Base-by-base conservation (phyloP, 2,888 invertebrate genomes). In the Eulithis testata region DNA sequence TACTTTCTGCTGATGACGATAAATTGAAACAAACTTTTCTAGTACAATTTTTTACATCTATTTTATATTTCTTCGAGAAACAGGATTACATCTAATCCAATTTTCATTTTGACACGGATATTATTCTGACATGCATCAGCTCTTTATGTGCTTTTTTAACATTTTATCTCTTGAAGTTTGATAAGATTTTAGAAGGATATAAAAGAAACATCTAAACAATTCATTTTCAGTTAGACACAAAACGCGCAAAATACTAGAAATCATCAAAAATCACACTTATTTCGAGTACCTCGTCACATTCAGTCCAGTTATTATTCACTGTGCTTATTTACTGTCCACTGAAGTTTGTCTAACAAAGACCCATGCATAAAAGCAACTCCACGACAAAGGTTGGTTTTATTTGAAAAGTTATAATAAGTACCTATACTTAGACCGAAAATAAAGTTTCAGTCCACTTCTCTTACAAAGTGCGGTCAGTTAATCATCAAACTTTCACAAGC, bases 381-480 rank as follows among this genome's bases (percentile, higher is more conserved):
- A 21, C 21, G 21, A 1, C 21, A 21, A 21, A 21, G 21, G 21
- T 21, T 21, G 21, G 21, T 31, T 31, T 47, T 49, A 49, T 49
- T 49, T 4, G 11, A 49, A 52, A 37, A 14, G 37, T 36, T 40
- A 37, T 40, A 56, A 43, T 54, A 36, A 61, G 43, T 11, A 27
- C 31, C 31, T 31, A 31, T 31, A 31, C 31, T 31, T 44, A 56
- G n/a, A 11, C 45, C 9, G 49, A 44, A 55, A 62, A 62, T 40
- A 59, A 55, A 44, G 58, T 37, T 51, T 12, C 60, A 53, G 63
- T n/a, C 45, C 44, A 58, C 50, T 63, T 69, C 53, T 60, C 47
- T 65, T 27, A 61, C 36, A 65, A 65, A 57, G 44, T 65, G 43
- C 62, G 51, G 52, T 61, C 65, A 69, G 65, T 69, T 66, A 72